Conservation (phyloP, 2,113 vertebrate genomes). For the Dasypus novemcinctus region DNA sequence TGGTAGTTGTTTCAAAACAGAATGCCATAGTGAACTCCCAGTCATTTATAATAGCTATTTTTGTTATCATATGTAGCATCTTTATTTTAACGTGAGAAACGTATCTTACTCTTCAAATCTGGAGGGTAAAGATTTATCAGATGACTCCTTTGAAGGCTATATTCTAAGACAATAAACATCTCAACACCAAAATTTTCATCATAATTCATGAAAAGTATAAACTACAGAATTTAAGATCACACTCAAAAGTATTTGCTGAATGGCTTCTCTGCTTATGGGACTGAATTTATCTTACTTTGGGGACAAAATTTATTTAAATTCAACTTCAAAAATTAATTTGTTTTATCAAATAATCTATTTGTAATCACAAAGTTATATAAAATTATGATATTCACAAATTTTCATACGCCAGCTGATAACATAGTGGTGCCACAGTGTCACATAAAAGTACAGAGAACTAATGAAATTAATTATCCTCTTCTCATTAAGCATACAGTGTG, state of each 20-base stretch:
- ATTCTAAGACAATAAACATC: background rate
- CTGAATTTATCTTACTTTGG: background rate
- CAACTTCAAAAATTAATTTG: background rate
- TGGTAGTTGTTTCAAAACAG: background rate
- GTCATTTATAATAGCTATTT: background rate
- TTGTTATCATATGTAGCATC: background rate
- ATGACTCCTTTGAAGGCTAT: background rate
- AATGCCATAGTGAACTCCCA: background rate
- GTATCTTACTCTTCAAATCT: background rate
- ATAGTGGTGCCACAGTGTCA: background rate
- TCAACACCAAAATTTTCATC: background rate
- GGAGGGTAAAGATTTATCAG: background rate
- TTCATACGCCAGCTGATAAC: background rate
- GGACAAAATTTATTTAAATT: background rate
- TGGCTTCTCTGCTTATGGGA: background rate
- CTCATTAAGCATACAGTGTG: background rate
- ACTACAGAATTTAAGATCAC: background rate
- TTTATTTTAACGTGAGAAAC: constrained; percentile 3
- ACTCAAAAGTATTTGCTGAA: background rate
- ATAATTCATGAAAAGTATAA: background rate
- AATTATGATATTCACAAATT: background rate
- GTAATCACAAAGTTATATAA: background rate
- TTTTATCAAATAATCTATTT: background rate
- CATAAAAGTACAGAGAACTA: background rate
- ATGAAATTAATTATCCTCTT: background rate